A percentile compares a stretch with the other conserved stretches of the same genome.
Evolutionary conservation across 2,888 invertebrate genomes (phyloP).

Genomic region (Dryococelus australis): DNA sequence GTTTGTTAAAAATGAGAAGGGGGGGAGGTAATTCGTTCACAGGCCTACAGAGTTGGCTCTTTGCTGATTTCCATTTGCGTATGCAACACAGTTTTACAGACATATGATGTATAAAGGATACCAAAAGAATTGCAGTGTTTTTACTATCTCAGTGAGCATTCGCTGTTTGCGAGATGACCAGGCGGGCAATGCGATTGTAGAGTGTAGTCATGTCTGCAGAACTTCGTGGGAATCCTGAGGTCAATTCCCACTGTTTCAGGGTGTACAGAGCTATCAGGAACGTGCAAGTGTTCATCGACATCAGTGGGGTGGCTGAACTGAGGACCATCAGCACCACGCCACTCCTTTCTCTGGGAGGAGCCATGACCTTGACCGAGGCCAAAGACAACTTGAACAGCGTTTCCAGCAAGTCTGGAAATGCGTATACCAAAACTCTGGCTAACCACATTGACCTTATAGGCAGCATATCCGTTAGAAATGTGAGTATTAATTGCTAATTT

Average conservation of each 20-base stretch:
- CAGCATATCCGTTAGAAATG: constrained; percentile 57
- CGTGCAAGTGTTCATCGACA: constrained; percentile 68
- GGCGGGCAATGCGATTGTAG: not conserved
- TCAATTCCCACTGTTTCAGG: constrained; percentile 47
- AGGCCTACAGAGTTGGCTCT: no score
- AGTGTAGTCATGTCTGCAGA: not conserved
- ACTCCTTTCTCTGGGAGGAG: constrained; percentile 66
- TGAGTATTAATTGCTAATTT: constrained; percentile 45
- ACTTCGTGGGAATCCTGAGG: no score
- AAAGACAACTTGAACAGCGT: constrained; percentile 59
- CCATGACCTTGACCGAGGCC: constrained; percentile 64
- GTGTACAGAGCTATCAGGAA: constrained; percentile 60
- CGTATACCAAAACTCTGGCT: constrained; percentile 54
- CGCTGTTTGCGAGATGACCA: not conserved
- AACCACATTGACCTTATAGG: constrained; percentile 57
- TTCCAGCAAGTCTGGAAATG: constrained; percentile 37
- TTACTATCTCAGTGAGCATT: not conserved
- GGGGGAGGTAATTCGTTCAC: no score
- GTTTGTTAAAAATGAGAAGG: no score
- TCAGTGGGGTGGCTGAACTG: constrained; percentile 67
- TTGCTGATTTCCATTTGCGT: no score
- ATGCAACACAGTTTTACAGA: no score
- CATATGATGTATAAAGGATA: no score
- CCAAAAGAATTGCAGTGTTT: no score
- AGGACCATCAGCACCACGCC: constrained; percentile 57